Conservation (phyloP, 2,797 vertebrate genomes). For the Gymnothorax reevesii region DNA sequence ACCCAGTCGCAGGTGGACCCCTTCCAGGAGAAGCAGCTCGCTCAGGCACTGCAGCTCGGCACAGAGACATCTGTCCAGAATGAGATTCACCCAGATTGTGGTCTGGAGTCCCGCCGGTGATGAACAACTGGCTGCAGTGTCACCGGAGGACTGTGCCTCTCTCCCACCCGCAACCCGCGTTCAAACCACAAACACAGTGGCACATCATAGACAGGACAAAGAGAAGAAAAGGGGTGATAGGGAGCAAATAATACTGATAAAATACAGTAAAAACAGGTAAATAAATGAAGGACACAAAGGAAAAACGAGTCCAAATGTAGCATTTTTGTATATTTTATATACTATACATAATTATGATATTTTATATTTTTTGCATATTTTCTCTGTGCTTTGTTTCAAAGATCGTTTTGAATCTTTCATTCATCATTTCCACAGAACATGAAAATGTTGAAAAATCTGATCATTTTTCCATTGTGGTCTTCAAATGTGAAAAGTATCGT, state of each 20-base stretch:
- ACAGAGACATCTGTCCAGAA: background rate
- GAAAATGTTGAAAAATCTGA: no score
- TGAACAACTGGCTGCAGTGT: background rate
- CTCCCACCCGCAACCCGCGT: background rate
- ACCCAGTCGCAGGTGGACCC: no score
- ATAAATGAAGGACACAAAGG: no score
- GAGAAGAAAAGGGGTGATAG: background rate
- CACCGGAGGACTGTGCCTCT: background rate
- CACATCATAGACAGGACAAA: background rate
- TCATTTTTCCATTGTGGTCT: no score
- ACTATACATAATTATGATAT: no score
- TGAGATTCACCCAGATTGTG: background rate
- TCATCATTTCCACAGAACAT: no score
- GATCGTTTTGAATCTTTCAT: no score
- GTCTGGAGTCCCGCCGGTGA: background rate
- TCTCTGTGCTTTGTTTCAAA: no score
- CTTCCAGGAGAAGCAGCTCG: background rate
- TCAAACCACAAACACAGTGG: background rate
- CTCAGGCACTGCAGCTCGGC: background rate
- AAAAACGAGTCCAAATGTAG: background rate
- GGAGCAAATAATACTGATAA: background rate
- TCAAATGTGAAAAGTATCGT: no score
- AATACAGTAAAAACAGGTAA: background rate
- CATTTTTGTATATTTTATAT: no score
- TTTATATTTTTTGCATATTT: no score